Conservation (phyloP, 2,113 vertebrate species). For the Myotis lucifugus region DNA sequence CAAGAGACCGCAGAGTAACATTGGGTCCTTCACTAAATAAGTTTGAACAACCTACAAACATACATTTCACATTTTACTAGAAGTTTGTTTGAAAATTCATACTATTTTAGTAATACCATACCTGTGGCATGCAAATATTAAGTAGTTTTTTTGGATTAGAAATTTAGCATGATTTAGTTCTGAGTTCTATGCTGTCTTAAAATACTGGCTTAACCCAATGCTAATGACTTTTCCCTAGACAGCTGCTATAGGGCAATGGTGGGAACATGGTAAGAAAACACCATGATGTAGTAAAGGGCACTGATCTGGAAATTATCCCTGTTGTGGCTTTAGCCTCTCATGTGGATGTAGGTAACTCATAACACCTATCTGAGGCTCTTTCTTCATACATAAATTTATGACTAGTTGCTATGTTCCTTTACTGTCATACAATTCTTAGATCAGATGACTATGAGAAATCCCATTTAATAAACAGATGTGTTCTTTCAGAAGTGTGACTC, state of each 20-base stretch:
- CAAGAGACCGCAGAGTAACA: background rate
- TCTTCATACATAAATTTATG: background rate
- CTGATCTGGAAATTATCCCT: background rate
- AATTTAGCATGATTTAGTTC: background rate
- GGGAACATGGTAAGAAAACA: background rate
- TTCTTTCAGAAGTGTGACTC: constrained; percentile 17
- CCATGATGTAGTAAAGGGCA: too few relatives aligned
- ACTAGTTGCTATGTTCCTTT: background rate
- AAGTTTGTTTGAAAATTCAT: background rate
- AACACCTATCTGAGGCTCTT: background rate
- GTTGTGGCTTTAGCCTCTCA: background rate
- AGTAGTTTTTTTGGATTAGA: background rate
- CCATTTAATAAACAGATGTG: background rate
- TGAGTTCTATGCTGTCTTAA: background rate
- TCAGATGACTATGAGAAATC: background rate
- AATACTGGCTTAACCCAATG: background rate
- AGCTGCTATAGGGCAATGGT: background rate
- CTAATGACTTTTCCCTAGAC: background rate
- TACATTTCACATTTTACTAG: background rate
- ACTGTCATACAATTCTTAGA: background rate
- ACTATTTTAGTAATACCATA: background rate
- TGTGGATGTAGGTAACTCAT: background rate
- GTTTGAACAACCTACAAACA: background rate
- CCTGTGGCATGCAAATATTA: background rate
- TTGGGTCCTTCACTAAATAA: background rate